A percentile compares a stretch with the other conserved stretches of the same genome.
Conservation (phyloP, 2,797 vertebrate species). For the Oreochromis mossambicus region DNA sequence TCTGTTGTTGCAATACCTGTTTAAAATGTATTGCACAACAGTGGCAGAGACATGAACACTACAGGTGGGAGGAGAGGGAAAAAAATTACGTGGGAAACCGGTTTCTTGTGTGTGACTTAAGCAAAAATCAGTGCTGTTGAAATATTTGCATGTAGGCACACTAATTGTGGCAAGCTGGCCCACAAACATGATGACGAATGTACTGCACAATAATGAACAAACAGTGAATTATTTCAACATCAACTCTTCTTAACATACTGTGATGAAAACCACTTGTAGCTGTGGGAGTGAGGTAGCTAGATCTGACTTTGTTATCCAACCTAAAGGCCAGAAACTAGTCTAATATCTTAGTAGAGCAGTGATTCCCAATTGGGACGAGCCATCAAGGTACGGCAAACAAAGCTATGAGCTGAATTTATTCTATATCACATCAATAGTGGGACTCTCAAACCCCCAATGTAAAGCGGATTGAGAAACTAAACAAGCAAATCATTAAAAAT, state of each 20-base stretch:
- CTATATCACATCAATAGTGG: not conserved
- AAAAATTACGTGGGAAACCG: not conserved
- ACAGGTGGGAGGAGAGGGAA: not conserved
- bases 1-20: not conserved
- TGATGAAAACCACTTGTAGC: not conserved
- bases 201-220: not conserved
- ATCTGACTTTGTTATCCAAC: not conserved
- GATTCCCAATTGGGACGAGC: not conserved
- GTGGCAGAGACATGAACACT: not conserved
- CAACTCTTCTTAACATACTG: not conserved
- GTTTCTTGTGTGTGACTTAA: not conserved
- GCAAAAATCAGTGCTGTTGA: not conserved
- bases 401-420: not conserved
- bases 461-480: not conserved
- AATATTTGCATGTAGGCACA: not conserved
- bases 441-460: not conserved
- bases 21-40: not conserved
- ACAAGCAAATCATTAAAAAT: not conserved
- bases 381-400: not conserved
- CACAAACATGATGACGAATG: not conserved
- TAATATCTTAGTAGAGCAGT: fast-evolving
- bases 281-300: not conserved
- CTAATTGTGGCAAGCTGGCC: not conserved
- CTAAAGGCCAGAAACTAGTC: not conserved
- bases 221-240: not conserved